Evolutionary conservation across 2,888 invertebrate genomes (phyloP), one percentile per base, ranked within the genome.

Genomic region (Dryadula phaetusa): DNA sequence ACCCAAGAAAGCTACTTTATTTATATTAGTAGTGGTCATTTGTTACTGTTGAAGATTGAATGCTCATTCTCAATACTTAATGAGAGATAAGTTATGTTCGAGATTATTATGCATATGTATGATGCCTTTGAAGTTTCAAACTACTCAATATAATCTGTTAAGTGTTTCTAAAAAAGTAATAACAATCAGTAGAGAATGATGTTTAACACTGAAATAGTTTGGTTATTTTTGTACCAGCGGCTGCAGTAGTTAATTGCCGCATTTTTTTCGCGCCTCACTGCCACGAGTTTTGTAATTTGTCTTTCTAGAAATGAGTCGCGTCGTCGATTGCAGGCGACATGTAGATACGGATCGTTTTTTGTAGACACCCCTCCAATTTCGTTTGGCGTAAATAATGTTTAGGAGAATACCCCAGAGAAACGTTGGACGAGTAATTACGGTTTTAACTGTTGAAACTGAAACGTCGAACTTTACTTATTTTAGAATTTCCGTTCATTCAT

Each of bases 271-370:
- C 83, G 85, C 85, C 79, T 84, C 82, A 79, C 86, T 85, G 87
- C 84, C 86, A 82, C 78, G 84, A 87, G 87, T 90, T 88, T 85
- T 77, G 91, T 92, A 89, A 92, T 92, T 92, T 92, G 92, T 92
- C 92, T 92, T 92, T 92, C 79, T 79, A 90, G 92, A 92, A 92
- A 92, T 92, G 92, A 91, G 91, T 85, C 92, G 90, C 89, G 91
- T 92, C 92, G 90, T 90, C 92, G 89, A 84, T 87, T 86, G 86
- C 86, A 83, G 82, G 85, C 79, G 91, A 90, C 90, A 88, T 89
- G 89, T 88, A 87, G 88, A 88, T 88, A 82, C 82, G 79, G 74
- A 78, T 71, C 74, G 76, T 78, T 83, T 84, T 84, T 83, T 82
- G 81, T 81, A 72, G 76, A 82, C 85, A 82, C 85, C 88, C 88